Conservation (phyloP, 2,888 invertebrate species). For the Tenodera sinensis region DNA sequence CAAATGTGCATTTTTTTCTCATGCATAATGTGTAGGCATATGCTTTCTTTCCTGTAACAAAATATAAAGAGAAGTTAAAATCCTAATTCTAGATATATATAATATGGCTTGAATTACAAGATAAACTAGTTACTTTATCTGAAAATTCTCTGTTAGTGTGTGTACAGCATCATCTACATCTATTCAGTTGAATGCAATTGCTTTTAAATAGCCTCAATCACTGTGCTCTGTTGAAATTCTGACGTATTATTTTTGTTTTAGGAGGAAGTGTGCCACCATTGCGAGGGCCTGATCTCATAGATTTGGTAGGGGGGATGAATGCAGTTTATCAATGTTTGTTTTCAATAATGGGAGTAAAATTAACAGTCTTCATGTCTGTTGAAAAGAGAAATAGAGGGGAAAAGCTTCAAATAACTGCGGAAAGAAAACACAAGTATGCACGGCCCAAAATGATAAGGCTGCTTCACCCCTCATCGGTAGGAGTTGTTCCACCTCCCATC, state of each 20-base stretch:
- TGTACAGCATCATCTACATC: not conserved
- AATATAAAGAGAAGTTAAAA: too few relatives aligned
- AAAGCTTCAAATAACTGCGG: not conserved
- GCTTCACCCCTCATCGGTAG: not conserved
- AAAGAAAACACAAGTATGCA: not conserved
- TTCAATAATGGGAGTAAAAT: slow-evolving; percentile 17
- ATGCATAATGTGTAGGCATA: too few relatives aligned
- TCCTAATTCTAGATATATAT: too few relatives aligned
- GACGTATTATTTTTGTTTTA: not conserved
- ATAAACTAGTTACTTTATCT: not conserved
- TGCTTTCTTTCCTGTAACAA: too few relatives aligned
- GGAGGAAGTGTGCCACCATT: slow-evolving; percentile 17
- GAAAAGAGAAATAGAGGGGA: not conserved
- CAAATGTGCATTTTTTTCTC: too few relatives aligned
- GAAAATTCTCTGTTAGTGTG: not conserved
- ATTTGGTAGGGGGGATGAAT: slow-evolving; percentile 11
- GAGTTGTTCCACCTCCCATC: not conserved
- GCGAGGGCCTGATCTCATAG: slow-evolving; percentile 23
- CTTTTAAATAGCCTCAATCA: not conserved
- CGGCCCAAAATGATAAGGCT: not conserved
- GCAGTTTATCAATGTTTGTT: not conserved
- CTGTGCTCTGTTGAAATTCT: not conserved
- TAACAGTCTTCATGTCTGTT: slow-evolving; percentile 15
- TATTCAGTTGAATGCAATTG: not conserved
- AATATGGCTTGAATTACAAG: not conserved